Evolutionary conservation across 2,797 vertebrate genomes (phyloP).

Genomic region (Gadopsis marmoratus): DNA sequence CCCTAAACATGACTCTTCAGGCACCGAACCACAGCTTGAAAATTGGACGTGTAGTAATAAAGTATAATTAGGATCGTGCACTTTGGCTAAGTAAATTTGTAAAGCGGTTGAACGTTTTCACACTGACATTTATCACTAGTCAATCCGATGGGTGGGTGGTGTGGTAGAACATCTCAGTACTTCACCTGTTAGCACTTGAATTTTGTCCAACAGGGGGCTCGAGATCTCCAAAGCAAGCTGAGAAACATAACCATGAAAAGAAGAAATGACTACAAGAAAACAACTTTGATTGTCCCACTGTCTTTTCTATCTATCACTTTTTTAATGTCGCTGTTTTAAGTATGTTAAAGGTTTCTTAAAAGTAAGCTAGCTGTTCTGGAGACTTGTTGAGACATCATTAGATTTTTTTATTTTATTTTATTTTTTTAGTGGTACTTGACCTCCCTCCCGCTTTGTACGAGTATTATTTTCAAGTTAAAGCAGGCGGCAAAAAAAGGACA

Average conservation of each 20-base stretch:
- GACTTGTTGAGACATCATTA: neutral
- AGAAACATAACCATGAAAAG: neutral
- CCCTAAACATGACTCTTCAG: neutral
- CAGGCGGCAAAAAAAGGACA: neutral
- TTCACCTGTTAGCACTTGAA: neutral
- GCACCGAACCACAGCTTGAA: conserved; percentile 1
- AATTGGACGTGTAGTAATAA: neutral
- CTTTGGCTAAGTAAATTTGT: neutral
- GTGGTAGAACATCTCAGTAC: neutral
- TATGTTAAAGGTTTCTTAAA: neutral
- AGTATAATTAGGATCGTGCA: neutral
- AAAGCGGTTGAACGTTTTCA: neutral
- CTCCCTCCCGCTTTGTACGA: neutral
- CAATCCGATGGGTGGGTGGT: too few relatives aligned
- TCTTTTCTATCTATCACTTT: neutral
- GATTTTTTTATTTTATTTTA: too few relatives aligned
- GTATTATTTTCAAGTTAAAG: neutral
- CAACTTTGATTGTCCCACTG: neutral
- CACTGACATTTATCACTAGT: neutral
- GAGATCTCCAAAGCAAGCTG: neutral
- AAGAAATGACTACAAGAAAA: neutral
- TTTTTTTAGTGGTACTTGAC: neutral
- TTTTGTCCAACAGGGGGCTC: neutral
- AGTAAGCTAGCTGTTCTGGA: neutral
- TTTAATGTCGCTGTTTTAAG: neutral